Conservation (phyloP, 2,888 invertebrate species). For the Blomia tropicalis region DNA sequence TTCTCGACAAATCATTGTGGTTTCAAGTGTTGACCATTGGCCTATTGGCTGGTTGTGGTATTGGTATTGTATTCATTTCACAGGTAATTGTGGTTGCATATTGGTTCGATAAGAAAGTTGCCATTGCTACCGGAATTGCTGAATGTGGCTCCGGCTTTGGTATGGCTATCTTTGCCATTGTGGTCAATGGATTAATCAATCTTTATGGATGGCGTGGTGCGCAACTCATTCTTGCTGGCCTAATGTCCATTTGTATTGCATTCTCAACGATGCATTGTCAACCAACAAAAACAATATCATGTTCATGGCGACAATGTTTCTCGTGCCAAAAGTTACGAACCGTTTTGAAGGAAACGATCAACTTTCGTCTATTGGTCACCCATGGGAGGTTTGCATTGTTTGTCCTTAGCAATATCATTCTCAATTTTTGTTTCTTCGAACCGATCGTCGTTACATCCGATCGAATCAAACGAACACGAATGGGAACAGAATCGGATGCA, state of each 20-base stretch:
- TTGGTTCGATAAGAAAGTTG: slow-evolving; percentile 90
- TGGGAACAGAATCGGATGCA: not conserved
- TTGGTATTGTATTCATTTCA: slow-evolving; percentile 85
- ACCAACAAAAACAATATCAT: not conserved
- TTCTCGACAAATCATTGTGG: slow-evolving; percentile 55
- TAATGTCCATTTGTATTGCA: slow-evolving; percentile 63
- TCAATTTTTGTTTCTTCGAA: slow-evolving; percentile 7
- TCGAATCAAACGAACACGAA: not conserved
- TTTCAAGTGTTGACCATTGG: slow-evolving; percentile 68
- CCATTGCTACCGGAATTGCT: slow-evolving; percentile 83
- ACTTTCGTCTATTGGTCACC: slow-evolving; percentile 2
- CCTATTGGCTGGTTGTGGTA: slow-evolving; percentile 43
- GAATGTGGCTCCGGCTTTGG: slow-evolving; percentile 73
- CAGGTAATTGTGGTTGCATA: slow-evolving; percentile 86
- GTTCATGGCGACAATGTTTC: not conserved
- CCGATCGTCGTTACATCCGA: slow-evolving; percentile 17
- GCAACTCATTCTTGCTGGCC: slow-evolving; percentile 44
- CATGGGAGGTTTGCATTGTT: not conserved
- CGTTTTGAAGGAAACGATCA: slow-evolving; percentile 17
- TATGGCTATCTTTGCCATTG: slow-evolving; percentile 19
- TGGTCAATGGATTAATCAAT: slow-evolving; percentile 44
- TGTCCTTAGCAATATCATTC: slow-evolving; percentile 6
- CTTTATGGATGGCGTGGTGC: slow-evolving; percentile 57
- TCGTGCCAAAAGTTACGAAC: not conserved
- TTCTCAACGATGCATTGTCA: slow-evolving; percentile 58